These are phyloP conservation scores for Parasteatoda lunata DNA, from an alignment of 2,888 invertebrate genomes.

Conservation along the genomic window DNA sequence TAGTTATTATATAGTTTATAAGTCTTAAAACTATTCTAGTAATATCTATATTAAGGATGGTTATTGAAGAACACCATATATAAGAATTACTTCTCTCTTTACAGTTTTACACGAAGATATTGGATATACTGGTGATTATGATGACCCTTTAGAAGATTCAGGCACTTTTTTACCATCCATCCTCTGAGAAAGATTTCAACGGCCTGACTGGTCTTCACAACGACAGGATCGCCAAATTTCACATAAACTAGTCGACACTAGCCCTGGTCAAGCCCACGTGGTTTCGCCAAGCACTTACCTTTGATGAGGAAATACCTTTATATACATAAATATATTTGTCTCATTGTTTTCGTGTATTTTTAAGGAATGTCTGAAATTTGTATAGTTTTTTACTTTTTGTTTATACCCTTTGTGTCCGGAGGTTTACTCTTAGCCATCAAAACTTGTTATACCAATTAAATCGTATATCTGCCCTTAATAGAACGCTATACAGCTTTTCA, in stretches of 20 bases:
- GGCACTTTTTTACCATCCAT: conserved; percentile 81
- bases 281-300: background rate
- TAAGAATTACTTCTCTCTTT: background rate
- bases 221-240: background rate
- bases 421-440: background rate
- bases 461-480: no score
- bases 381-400: background rate
- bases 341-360: background rate
- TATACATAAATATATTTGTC: background rate
- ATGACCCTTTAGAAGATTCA: conserved; percentile 78
- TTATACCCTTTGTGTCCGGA: background rate
- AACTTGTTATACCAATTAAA: background rate
- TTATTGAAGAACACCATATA: no score
- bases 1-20: no score
- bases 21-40: no score
- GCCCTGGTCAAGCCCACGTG: conserved; percentile 35
- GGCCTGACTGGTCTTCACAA: background rate
- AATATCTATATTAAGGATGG: no score
- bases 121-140: conserved; percentile 60
- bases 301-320: background rate
- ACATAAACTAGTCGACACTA: conserved; percentile 24
- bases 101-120: conserved; percentile 70
- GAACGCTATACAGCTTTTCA: no score
- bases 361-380: background rate
- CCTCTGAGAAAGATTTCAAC: conserved; percentile 75